Evolutionary conservation across 2,888 invertebrate species (phyloP).

Genomic region (Agrochola lychnidis): DNA sequence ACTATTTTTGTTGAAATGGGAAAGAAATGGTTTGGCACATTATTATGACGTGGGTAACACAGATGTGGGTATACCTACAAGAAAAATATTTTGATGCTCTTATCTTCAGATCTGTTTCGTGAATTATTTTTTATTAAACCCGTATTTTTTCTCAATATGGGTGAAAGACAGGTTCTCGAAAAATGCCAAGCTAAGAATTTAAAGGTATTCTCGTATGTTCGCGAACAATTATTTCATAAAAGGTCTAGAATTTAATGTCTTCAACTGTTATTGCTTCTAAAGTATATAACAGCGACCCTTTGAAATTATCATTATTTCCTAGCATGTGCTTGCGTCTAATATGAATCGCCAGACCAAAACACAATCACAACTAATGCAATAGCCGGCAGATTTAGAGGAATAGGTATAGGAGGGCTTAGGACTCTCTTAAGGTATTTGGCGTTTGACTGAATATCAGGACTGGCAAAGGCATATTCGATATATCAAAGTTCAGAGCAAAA

Average conservation of each 20-base stretch:
- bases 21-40: conserved; percentile 43
- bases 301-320: too few relatives aligned
- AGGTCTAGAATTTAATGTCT: not conserved
- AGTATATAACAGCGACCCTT: too few relatives aligned
- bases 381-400: too few relatives aligned
- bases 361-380: too few relatives aligned
- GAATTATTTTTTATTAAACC: conserved; percentile 5
- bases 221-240: not conserved
- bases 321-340: too few relatives aligned
- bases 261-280: not conserved
- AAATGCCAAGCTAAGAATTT: conserved; percentile 1
- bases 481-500: too few relatives aligned
- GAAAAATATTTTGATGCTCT: conserved; percentile 40
- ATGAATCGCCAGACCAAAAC: too few relatives aligned
- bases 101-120: conserved; percentile 27
- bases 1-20: conserved; percentile 37
- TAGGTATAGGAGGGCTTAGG: too few relatives aligned
- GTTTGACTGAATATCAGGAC: too few relatives aligned
- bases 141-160: not conserved
- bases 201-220: not conserved
- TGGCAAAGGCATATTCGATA: too few relatives aligned
- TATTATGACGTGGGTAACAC: conserved; percentile 49
- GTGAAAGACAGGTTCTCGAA: conserved; percentile 1
- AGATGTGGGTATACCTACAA: conserved; percentile 23
- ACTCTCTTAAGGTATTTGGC: too few relatives aligned